Evolutionary conservation across 2,888 invertebrate genomes (phyloP).

Genomic region (Mermis nigrescens): DNA sequence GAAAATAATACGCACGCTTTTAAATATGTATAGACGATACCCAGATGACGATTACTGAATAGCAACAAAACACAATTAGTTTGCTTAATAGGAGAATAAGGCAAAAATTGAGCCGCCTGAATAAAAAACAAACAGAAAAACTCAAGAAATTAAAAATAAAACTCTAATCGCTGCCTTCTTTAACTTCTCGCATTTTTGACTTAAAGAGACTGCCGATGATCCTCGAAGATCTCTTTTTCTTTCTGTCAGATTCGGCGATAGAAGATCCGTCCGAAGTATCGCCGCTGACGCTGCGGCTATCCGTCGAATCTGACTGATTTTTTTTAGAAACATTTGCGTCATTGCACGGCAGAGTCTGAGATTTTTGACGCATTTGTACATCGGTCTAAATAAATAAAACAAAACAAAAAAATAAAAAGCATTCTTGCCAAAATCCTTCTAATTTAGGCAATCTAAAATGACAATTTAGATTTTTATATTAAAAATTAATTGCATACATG

Average conservation of each 20-base stretch:
- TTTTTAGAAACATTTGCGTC: neutral
- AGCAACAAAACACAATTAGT: too few species aligned
- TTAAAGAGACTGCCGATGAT: conserved; percentile 8
- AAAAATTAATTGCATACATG: too few species aligned
- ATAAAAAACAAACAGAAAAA: neutral
- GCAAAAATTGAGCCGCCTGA: too few species aligned
- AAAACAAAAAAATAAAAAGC: too few species aligned
- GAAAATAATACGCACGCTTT: too few species aligned
- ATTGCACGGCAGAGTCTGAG: neutral
- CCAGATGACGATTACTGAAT: too few species aligned
- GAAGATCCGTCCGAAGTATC: neutral
- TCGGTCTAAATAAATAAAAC: too few species aligned
- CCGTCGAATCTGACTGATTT: neutral
- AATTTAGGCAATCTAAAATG: too few species aligned
- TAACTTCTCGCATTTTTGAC: neutral
- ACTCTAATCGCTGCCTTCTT: neutral
- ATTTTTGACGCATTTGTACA: neutral
- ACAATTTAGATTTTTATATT: too few species aligned
- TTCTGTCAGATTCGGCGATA: neutral
- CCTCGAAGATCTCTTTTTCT: conserved; percentile 6
- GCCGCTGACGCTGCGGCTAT: neutral
- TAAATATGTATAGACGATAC: too few species aligned
- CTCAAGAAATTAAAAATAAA: neutral
- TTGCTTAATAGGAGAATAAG: too few species aligned
- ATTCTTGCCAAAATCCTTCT: too few species aligned